phyloP scores from a whole-genome alignment of 2,113 vertebrate species.

The Orycteropus afer region DNA sequence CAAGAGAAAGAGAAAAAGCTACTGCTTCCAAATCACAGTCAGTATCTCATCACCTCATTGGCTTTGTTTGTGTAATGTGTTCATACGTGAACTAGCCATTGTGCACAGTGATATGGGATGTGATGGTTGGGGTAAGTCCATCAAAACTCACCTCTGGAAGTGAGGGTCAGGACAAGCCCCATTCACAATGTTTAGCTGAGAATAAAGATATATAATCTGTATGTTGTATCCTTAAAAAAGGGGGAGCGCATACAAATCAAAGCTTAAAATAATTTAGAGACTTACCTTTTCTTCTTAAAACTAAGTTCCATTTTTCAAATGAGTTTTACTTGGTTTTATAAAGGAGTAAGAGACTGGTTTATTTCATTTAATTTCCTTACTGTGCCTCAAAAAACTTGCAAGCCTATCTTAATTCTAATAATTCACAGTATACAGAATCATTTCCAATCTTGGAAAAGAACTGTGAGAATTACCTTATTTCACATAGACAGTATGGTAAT shows the following conservation, averaged over 20 bases:
- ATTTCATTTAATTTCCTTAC: neutral
- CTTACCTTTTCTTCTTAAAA: neutral
- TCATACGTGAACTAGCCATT: neutral
- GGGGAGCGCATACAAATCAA: neutral
- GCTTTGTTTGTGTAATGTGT: neutral
- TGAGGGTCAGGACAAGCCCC: neutral
- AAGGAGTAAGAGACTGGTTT: neutral
- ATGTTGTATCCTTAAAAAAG: neutral
- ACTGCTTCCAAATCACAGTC: neutral
- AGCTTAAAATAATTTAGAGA: neutral
- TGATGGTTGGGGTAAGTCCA: neutral
- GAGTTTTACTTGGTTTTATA: neutral
- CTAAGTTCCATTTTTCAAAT: neutral
- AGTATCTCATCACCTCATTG: neutral
- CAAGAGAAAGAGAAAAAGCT: neutral
- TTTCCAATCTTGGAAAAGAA: neutral
- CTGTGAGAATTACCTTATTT: conserved; percentile 16
- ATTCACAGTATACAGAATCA: neutral
- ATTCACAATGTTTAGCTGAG: neutral
- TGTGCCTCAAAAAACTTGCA: neutral
- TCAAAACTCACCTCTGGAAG: neutral
- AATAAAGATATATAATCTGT: neutral
- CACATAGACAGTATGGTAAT: conserved; percentile 6
- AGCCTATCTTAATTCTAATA: neutral
- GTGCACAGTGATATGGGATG: neutral